Base-by-base conservation (phyloP, 2,888 invertebrate species). In the Automeris io region DNA sequence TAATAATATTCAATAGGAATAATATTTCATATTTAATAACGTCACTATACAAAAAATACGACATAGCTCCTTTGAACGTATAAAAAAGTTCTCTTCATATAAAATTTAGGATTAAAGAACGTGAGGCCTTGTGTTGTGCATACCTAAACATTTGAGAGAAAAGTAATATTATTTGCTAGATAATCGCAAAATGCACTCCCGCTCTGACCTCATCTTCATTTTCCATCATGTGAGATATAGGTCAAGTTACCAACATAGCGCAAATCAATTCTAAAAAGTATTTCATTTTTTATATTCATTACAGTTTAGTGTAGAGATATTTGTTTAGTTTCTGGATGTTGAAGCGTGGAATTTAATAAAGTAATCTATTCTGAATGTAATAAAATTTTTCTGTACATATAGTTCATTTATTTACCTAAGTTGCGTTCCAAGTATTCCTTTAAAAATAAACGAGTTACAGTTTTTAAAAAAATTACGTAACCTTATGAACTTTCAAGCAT, bases 121-220 rank as follows among this genome's bases (percentile, higher is more conserved):
- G 5, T 5, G n/a, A 16, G 4, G 3, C 29, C 7, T n/a, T 29
- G n/a, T 7, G 8, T 29, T 5, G 3, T 16, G 16, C 5, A 29
- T 26, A 29, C 13, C n/a, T 16, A n/a, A 13, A 9, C 11, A 7
- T 16, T 29, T 16, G 16, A 29, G 16, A n/a, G 13, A 16, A 29
- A 16, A 43, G 34, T 19, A 62, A 64, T 41, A 34, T 49, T 3
- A 40, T 40, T 36, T 13, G 46, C 2, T 18, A 16, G 29, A 29
- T 29, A 29, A 29, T 29, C 29, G 29, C 29, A 29, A 29, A 29
- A 29, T 16, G 29, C 29, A 29, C 29, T 29, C 29, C n/a, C n/a
- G 16, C 8, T 16, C 16, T 16, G 29, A 16, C 16, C 29, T 29
- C 29, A 29, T 29, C 29, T 29, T 2, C 8, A 29, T 9, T 29